A percentile compares a stretch with the other conserved stretches of the same genome.
Conservation (phyloP, 2,888 invertebrate genomes). For the Acleris literana region DNA sequence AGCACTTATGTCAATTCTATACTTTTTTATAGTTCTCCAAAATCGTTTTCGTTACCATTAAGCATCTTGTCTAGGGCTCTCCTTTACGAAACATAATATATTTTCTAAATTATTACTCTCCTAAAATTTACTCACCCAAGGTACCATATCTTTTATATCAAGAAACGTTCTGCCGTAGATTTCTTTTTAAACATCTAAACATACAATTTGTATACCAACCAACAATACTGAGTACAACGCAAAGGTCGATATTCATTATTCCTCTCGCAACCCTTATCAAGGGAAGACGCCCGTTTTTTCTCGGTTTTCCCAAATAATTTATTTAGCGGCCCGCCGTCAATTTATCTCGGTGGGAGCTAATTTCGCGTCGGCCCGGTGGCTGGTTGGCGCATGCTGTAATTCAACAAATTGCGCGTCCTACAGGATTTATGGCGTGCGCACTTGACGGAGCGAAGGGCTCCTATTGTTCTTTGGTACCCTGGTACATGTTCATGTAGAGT, state of each 20-base stretch:
- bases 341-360: constrained; percentile 83
- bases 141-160: no score
- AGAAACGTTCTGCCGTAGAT: no score
- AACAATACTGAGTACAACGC: constrained; percentile 42
- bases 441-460: constrained; percentile 78
- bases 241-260: constrained; percentile 78
- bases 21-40: no score
- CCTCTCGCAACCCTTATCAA: constrained; percentile 81
- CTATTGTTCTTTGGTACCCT: constrained; percentile 69
- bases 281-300: constrained; percentile 82
- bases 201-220: not conserved
- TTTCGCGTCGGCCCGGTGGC: constrained; percentile 82
- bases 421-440: constrained; percentile 77
- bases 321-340: constrained; percentile 82
- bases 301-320: constrained; percentile 84
- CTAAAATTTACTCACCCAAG: no score
- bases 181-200: no score
- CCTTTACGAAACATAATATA: no score
- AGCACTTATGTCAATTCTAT: no score
- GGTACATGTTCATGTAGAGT: constrained; percentile 55
- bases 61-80: no score
- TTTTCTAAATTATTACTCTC: no score
- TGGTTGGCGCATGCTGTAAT: constrained; percentile 83
- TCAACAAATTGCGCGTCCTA: constrained; percentile 83
- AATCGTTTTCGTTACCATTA: no score